A percentile compares a stretch with the other conserved stretches of the same genome.
phyloP scores from a whole-genome alignment of 35 echinoderm and acorn worm genomes.

The Heliocidaris tuberculata region DNA sequence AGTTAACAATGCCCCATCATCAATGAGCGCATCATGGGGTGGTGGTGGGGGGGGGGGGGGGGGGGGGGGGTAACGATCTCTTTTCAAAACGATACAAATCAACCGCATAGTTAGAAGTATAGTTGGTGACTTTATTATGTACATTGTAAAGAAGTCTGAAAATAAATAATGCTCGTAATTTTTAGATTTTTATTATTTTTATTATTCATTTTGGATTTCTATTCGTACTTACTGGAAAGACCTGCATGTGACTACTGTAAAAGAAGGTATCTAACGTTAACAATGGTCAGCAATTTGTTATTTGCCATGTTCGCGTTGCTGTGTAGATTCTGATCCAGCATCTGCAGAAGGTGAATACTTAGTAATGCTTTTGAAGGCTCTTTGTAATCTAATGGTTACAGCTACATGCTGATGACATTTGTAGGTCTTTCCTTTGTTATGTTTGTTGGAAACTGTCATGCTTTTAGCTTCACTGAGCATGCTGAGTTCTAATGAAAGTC shows the following conservation, averaged over 20 bases:
- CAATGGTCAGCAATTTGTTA: neutral
- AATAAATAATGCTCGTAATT: neutral
- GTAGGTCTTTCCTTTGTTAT: neutral
- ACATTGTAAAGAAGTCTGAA: neutral
- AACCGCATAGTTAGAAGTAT: no score
- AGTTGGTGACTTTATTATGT: no score
- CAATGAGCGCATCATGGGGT: neutral
- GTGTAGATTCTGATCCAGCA: neutral
- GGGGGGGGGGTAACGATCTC: neutral
- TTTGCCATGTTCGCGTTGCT: neutral
- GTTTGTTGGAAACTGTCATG: no score
- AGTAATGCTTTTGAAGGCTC: neutral
- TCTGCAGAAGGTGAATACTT: neutral
- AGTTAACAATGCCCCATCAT: no score
- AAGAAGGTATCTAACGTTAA: no score
- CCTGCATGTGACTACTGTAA: neutral
- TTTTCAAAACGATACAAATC: no score
- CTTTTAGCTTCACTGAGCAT: no score
- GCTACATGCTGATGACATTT: neutral
- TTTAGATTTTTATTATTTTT: no score
- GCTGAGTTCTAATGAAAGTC: neutral
- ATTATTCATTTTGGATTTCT: neutral
- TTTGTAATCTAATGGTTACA: neutral
- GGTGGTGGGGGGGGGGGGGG: no score
- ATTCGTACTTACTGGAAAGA: neutral